phyloP scores from a whole-genome alignment of 2,888 invertebrate species.

The Xylocampa areola region DNA sequence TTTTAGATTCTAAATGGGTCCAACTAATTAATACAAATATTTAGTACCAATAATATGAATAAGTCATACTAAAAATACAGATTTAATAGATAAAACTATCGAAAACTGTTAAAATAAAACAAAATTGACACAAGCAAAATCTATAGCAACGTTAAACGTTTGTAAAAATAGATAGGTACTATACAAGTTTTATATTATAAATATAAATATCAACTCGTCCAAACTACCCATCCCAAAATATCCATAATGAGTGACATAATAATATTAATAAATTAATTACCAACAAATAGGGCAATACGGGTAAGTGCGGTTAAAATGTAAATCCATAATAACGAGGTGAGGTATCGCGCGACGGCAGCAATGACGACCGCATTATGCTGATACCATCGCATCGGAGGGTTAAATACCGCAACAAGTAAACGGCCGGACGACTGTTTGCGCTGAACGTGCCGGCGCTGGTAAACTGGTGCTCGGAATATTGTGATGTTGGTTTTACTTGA shows the following conservation, averaged over 20 bases:
- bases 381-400: conserved; percentile 82
- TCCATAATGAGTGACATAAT: conserved; percentile 21
- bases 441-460: conserved; percentile 55
- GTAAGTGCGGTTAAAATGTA: conserved; percentile 79
- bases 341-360: conserved; percentile 75
- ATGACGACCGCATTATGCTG: conserved; percentile 86
- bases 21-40: too few species aligned
- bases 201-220: conserved; percentile 1
- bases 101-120: too few species aligned
- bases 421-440: conserved; percentile 73
- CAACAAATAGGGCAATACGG: conserved; percentile 72
- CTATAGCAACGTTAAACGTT: too few species aligned
- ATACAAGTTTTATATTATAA: too few species aligned
- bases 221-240: conserved; percentile 23
- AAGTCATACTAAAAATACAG: too few species aligned
- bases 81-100: too few species aligned
- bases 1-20: neutral
- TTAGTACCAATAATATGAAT: too few species aligned
- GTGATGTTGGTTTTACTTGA: conserved; percentile 1
- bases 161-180: neutral
- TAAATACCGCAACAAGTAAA: conserved; percentile 88
- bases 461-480: conserved; percentile 50
- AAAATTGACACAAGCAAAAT: too few species aligned
- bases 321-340: conserved; percentile 82
- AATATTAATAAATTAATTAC: conserved; percentile 69